These are phyloP conservation scores for Noctua janthe DNA, from an alignment of 2,888 invertebrate genomes.

Conservation along the genomic window DNA sequence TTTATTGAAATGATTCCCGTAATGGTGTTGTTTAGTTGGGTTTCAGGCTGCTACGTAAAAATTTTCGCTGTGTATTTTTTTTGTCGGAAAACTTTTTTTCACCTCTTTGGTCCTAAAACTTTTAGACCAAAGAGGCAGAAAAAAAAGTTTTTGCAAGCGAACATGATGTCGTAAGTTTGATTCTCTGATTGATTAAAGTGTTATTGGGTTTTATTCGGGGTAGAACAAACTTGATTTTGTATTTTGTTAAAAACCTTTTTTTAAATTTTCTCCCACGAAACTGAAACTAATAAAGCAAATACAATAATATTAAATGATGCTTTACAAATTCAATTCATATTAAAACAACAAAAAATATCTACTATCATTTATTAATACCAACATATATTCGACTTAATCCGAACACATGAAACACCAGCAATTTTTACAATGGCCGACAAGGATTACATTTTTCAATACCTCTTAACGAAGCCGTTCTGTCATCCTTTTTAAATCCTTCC, in stretches of 20 bases:
- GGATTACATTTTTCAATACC: slow-evolving; percentile 44
- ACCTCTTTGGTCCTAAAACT: neutral
- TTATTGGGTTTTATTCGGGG: neutral
- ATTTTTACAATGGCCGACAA: slow-evolving; percentile 11
- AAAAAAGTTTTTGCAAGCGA: neutral
- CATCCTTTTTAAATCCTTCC: slow-evolving; percentile 28
- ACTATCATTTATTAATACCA: slow-evolving; percentile 3
- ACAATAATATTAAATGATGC: neutral
- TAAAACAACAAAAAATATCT: neutral
- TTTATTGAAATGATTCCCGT: slow-evolving; percentile 46
- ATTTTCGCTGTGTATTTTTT: neutral
- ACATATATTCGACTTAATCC: neutral
- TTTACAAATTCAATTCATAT: neutral
- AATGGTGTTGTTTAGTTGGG: slow-evolving; percentile 36
- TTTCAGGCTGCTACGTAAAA: slow-evolving; percentile 11
- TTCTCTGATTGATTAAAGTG: neutral
- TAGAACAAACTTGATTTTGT: neutral
- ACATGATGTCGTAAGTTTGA: neutral
- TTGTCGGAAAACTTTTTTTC: neutral
- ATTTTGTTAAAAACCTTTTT: neutral
- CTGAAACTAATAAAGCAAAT: neutral
- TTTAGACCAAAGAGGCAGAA: too few species aligned
- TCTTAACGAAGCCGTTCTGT: slow-evolving; percentile 22
- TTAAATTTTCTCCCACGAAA: neutral
- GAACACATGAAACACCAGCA: neutral